Conservation (phyloP, 2,888 invertebrate genomes). For the Holacanthella duospinosa region DNA sequence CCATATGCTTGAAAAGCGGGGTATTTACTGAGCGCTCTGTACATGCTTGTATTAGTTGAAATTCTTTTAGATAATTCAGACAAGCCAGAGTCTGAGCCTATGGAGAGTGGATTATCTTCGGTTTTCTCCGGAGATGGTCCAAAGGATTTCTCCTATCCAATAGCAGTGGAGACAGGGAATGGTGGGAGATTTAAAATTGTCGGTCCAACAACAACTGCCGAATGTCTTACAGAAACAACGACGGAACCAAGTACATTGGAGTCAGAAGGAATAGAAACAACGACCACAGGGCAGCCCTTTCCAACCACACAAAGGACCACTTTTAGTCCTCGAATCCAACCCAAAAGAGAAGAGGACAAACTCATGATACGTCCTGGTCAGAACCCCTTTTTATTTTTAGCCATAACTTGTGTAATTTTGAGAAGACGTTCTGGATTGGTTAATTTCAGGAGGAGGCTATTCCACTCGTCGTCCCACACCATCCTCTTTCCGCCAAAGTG, state of each 20-base stretch:
- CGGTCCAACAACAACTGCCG: conserved; percentile 23
- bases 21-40: too few species aligned
- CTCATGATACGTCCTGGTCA: not conserved
- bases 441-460: conserved; percentile 15
- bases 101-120: too few species aligned
- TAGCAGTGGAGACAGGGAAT: not conserved
- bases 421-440: not conserved
- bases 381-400: too few species aligned
- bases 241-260: conserved; percentile 8
- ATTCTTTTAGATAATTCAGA: too few species aligned
- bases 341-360: not conserved
- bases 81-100: too few species aligned
- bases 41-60: too few species aligned
- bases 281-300: not conserved
- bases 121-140: too few species aligned
- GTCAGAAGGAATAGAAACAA: not conserved
- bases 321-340: conserved; percentile 6
- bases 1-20: too few species aligned
- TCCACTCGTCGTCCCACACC: conserved; percentile 32
- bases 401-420: not conserved
- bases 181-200: conserved; percentile 9
- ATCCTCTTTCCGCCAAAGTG: not conserved
- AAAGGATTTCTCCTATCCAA: too few species aligned
- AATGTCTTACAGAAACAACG: conserved; percentile 18
- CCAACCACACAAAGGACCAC: too few species aligned